Conservation (phyloP, 2,888 invertebrate species). For the Diloba caeruleocephala region DNA sequence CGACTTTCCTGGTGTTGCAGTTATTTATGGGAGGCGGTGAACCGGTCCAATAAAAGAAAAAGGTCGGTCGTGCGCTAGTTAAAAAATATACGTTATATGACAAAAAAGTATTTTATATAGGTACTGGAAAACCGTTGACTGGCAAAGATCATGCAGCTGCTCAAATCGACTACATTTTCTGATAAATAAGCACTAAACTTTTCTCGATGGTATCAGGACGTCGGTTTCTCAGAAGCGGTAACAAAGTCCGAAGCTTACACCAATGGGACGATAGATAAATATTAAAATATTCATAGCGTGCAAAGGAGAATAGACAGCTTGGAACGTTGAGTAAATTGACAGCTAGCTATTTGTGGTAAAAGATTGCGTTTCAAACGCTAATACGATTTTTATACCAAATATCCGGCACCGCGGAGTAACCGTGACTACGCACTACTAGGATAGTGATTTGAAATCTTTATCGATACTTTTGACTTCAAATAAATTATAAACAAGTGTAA, state of each 20-base stretch:
- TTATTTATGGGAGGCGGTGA: too few relatives aligned
- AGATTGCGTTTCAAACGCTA: constrained; percentile 62
- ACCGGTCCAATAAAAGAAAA: too few relatives aligned
- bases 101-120: neutral
- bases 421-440: constrained; percentile 57
- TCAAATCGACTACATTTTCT: constrained; percentile 5
- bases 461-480: constrained; percentile 23
- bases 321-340: constrained; percentile 41
- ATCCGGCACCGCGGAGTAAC: constrained; percentile 61
- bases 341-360: constrained; percentile 56
- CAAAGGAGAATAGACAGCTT: constrained; percentile 21
- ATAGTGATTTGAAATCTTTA: constrained; percentile 39
- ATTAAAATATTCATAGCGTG: constrained; percentile 52
- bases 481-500: too few relatives aligned
- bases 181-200: constrained; percentile 31
- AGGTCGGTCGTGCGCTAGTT: too few relatives aligned
- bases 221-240: constrained; percentile 17
- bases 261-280: constrained; percentile 43
- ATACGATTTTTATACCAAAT: constrained; percentile 69
- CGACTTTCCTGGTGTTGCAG: too few relatives aligned
- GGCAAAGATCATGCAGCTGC: neutral
- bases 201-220: constrained; percentile 27
- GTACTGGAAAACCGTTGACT: constrained; percentile 5
- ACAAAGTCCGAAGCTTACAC: constrained; percentile 21
- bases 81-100: too few relatives aligned